Percentiles rank a stretch among this genome's conserved stretches.
Conservation (phyloP, 2,797 vertebrate species). For the Cheirogaleus major region DNA sequence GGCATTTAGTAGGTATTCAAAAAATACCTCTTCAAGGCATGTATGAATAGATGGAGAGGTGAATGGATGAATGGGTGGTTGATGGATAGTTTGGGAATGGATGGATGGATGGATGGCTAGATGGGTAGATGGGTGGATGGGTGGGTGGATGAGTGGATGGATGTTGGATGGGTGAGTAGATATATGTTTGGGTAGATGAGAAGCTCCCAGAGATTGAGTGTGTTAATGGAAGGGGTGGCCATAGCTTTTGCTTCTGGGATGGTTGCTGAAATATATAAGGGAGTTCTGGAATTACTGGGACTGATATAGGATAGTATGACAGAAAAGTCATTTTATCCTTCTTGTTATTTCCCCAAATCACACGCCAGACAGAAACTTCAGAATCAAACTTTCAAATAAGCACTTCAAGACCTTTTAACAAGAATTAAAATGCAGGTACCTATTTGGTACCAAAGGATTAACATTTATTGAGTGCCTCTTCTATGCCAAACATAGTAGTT, state of each 20-base stretch:
- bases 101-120: no score
- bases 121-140: neutral
- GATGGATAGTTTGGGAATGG: neutral
- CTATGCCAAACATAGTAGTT: neutral
- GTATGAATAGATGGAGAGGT: neutral
- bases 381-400: neutral
- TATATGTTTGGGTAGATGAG: neutral
- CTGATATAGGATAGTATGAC: neutral
- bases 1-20: neutral
- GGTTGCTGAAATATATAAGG: neutral
- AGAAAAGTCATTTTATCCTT: neutral
- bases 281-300: neutral
- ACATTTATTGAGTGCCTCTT: conserved; percentile 34
- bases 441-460: conserved; percentile 12
- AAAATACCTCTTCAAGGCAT: neutral
- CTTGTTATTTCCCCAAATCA: neutral
- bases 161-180: neutral
- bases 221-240: neutral
- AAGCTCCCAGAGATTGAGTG: neutral
- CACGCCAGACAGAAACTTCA: neutral
- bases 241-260: neutral
- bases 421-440: conserved; percentile 20
- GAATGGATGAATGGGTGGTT: no score
- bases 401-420: neutral
- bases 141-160: no score